Conservation (phyloP, 2,888 invertebrate species). For the Rhamnusium bicolor region DNA sequence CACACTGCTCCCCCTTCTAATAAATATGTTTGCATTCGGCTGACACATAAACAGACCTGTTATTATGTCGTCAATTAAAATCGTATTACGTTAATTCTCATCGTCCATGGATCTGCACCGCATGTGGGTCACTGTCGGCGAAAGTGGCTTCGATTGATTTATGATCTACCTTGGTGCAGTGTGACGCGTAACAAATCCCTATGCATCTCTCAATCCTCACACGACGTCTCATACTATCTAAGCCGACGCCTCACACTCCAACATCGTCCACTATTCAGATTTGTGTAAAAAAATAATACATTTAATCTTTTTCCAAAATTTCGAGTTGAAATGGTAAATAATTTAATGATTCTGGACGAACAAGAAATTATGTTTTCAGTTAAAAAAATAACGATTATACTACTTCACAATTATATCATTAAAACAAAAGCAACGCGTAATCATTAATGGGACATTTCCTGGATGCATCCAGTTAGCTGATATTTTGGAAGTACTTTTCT, state of each 20-base stretch:
- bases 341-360: background rate
- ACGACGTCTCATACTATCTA: constrained; percentile 20
- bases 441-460: constrained; percentile 30
- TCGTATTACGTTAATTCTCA: constrained; percentile 62
- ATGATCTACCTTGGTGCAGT: constrained; percentile 46
- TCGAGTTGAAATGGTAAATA: background rate
- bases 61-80: constrained; percentile 68
- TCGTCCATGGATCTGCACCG: constrained; percentile 45
- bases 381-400: background rate
- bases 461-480: constrained; percentile 26
- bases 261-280: constrained; percentile 5
- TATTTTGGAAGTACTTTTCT: constrained; percentile 32
- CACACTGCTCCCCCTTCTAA: constrained; percentile 59
- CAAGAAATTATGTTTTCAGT: background rate
- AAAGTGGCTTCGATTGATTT: constrained; percentile 60
- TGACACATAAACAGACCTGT: constrained; percentile 65
- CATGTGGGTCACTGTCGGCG: constrained; percentile 60
- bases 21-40: constrained; percentile 64
- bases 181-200: constrained; percentile 38
- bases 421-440: constrained; percentile 14
- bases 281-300: background rate
- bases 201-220: constrained; percentile 25
- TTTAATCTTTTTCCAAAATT: background rate
- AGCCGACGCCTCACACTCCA: background rate
- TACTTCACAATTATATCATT: constrained; percentile 4